Base-by-base conservation (phyloP, 2,888 invertebrate species). In the Parnassius glacialis region DNA sequence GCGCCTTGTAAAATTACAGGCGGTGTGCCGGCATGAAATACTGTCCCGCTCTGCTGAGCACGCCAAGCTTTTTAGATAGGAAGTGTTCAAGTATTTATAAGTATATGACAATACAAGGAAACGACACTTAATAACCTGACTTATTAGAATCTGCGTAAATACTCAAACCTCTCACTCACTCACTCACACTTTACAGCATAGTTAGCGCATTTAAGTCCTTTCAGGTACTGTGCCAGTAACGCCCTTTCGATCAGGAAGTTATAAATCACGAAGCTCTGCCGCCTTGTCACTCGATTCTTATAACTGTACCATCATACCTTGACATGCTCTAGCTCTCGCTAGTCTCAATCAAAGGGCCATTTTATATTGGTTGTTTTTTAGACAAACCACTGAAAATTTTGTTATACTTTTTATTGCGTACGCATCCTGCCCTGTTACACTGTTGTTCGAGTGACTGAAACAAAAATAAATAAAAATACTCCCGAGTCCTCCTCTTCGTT, bases 181-280 rank as follows among this genome's bases (percentile, higher is more conserved):
- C n/a, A n/a, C n/a, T n/a, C n/a, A n/a, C n/a, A 65, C 60, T 70
- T 67, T 66, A 69, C 62, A 66, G 63, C 65, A 69, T 68, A 59
- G 65, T 66, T 67, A 68, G 66, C 59, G 66, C 71, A 66, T 71
- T 67, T 67, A 69, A 68, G 72, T 68, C 70, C 61, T 76, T 80
- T 82, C 83, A 81, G 83, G 78, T 80, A 76, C 76, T 80, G 72
- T 68, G 74, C 77, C 72, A 78, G 76, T 76, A 71, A 75, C 79
- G 74, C 76, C 74, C 77, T 74, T 73, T 70, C 73, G 65, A 77
- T 80, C 83, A 84, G 87, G 89, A 90, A 89, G 85, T 83, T 81
- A 81, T 90, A 90, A 90, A 90, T 90, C 87, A 87, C 74, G 73
- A 48, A 74, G 71, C 74, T 76, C 76, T 74, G 72, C 75, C 73